Evolutionary conservation across 2,888 invertebrate species (phyloP).

Genomic region (Ligdia adustata): DNA sequence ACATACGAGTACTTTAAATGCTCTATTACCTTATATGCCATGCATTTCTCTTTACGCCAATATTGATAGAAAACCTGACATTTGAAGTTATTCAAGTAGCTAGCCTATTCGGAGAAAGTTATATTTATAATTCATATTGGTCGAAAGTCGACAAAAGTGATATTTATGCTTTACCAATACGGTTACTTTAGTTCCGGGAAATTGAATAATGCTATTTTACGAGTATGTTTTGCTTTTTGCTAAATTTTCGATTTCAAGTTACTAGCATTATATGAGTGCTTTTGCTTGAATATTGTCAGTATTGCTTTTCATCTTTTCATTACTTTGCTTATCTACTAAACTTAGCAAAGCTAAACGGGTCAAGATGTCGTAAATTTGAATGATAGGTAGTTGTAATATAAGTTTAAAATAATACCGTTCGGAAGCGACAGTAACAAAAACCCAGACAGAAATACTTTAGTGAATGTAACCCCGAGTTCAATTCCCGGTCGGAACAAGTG

Average conservation of each 20-base stretch:
- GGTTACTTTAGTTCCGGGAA: constrained; percentile 19
- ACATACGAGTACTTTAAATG: no score
- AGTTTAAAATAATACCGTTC: no score
- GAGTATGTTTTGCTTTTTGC: background rate
- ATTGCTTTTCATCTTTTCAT: background rate
- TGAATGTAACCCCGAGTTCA: no score
- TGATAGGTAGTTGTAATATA: no score
- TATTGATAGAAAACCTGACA: constrained; percentile 9
- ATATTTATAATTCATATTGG: constrained; percentile 20
- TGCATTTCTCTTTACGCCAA: background rate
- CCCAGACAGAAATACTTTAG: no score
- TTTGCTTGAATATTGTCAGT: background rate
- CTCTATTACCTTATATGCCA: no score
- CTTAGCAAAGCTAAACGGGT: no score
- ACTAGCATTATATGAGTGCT: no score
- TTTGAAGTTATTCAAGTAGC: constrained; percentile 6
- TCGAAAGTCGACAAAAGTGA: constrained; percentile 28
- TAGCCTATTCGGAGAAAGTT: constrained; percentile 22
- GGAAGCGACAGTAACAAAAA: no score
- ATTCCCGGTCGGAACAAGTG: no score
- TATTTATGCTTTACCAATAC: constrained; percentile 23
- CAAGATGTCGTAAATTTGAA: no score
- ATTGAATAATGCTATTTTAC: constrained; percentile 11
- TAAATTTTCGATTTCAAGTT: background rate
- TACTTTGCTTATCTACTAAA: background rate